These are phyloP conservation scores for Gasteruption jaculator DNA, from an alignment of 2,888 invertebrate genomes.

Conservation along the genomic window DNA sequence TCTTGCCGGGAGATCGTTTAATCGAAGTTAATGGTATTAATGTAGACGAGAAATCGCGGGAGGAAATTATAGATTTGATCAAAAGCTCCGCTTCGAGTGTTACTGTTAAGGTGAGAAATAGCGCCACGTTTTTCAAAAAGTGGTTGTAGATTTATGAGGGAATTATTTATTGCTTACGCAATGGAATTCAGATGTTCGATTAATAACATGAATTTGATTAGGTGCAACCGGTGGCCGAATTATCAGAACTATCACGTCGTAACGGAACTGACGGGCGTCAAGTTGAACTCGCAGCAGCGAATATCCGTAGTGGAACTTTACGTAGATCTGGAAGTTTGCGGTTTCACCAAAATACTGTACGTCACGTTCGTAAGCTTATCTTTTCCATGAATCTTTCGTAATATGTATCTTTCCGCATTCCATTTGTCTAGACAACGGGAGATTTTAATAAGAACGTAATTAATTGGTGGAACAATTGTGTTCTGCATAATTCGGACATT, in stretches of 20 bases:
- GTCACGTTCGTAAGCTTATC: slow-evolving; percentile 28
- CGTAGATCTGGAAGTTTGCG: slow-evolving; percentile 77
- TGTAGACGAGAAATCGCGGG: slow-evolving; percentile 81
- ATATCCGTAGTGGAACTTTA: slow-evolving; percentile 71
- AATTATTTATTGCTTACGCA: neutral
- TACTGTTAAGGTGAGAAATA: slow-evolving; percentile 77
- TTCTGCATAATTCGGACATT: no score
- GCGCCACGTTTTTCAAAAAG: no score
- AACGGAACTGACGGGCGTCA: slow-evolving; percentile 65
- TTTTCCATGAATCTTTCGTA: slow-evolving; percentile 4
- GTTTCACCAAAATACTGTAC: slow-evolving; percentile 66
- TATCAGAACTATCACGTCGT: slow-evolving; percentile 83
- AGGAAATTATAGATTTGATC: slow-evolving; percentile 91
- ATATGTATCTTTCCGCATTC: no score
- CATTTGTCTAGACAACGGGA: no score
- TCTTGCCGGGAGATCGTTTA: slow-evolving; percentile 91
- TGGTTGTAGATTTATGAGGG: neutral
- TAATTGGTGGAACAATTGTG: no score
- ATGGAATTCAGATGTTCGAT: no score
- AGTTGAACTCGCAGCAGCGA: slow-evolving; percentile 66
- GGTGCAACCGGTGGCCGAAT: slow-evolving; percentile 92
- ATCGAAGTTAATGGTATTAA: slow-evolving; percentile 84
- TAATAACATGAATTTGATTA: slow-evolving; percentile 51
- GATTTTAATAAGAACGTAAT: no score
- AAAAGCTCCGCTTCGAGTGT: slow-evolving; percentile 79